A percentile compares a stretch with the other conserved stretches of the same genome.
Conservation (phyloP, 2,888 invertebrate species). For the Pterostichus madidus region DNA sequence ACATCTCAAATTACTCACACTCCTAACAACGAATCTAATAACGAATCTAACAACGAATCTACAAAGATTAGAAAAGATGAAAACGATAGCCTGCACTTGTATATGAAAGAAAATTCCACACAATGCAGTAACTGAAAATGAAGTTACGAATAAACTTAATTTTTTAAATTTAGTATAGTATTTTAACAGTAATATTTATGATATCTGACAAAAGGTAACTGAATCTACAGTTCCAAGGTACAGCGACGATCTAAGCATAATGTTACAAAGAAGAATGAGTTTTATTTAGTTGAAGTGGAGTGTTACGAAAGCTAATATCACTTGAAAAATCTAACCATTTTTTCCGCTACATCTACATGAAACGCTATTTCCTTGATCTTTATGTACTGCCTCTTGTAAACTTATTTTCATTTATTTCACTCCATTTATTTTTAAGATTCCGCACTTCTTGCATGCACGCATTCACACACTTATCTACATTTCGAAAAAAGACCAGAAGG, state of each 20-base stretch:
- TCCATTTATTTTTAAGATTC: constrained; percentile 39
- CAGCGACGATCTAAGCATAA: neutral
- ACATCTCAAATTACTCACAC: no score
- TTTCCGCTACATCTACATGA: constrained; percentile 40
- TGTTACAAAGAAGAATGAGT: constrained; percentile 17
- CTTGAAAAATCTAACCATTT: constrained; percentile 42
- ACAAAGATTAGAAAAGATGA: no score
- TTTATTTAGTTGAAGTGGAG: constrained; percentile 9
- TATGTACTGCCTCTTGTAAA: constrained; percentile 39
- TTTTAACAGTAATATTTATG: neutral
- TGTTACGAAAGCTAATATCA: constrained; percentile 41
- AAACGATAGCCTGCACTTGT: no score
- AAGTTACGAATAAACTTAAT: no score
- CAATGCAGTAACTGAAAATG: no score
- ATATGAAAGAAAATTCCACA: no score
- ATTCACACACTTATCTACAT: neutral
- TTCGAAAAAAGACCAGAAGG: neutral
- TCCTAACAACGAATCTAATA: no score
- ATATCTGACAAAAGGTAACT: neutral
- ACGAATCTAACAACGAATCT: no score
- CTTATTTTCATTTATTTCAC: constrained; percentile 42
- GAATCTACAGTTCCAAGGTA: neutral
- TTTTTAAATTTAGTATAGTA: neutral
- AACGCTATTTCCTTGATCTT: constrained; percentile 42
- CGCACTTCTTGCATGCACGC: neutral